Evolutionary conservation across 2,888 invertebrate species (phyloP).

Genomic region (Conchocele bisecta): DNA sequence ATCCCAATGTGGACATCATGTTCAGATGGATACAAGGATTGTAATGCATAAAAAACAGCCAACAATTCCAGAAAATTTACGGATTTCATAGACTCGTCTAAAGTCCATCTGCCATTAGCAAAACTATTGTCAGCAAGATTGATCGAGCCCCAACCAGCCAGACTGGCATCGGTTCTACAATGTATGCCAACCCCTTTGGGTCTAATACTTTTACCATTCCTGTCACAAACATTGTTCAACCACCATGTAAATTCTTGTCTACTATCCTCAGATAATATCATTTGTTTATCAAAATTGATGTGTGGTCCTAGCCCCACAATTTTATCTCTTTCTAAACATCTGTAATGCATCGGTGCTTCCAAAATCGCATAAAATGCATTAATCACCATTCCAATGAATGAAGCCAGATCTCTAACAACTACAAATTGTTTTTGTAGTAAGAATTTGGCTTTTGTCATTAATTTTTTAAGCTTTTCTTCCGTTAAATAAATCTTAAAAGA

Average conservation of each 20-base stretch:
- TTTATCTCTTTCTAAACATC: constrained; percentile 36
- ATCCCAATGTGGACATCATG: constrained; percentile 11
- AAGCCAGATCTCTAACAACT: constrained; percentile 14
- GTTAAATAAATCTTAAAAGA: constrained; percentile 14
- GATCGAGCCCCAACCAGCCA: constrained; percentile 15
- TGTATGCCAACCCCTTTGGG: background rate
- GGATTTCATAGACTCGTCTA: background rate
- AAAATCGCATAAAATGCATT: constrained; percentile 36
- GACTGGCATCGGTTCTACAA: constrained; percentile 32
- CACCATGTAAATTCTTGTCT: constrained; percentile 21
- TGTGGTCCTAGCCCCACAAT: background rate
- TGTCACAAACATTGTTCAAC: constrained; percentile 17
- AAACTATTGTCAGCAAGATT: background rate
- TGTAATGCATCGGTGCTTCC: constrained; percentile 39
- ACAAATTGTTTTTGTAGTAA: background rate
- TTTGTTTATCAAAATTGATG: constrained; percentile 1
- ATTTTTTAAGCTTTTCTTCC: constrained; percentile 13
- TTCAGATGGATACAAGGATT: background rate
- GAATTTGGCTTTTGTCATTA: background rate
- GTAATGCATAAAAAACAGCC: constrained; percentile 14
- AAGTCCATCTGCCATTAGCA: constrained; percentile 30
- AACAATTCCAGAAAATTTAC: constrained; percentile 27
- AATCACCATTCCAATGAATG: constrained; percentile 32
- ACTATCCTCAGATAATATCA: background rate
- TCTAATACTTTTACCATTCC: constrained; percentile 35